phyloP scores from a whole-genome alignment of 1,140 invertebrate genomes.

The Brachionus paranguensis region DNA sequence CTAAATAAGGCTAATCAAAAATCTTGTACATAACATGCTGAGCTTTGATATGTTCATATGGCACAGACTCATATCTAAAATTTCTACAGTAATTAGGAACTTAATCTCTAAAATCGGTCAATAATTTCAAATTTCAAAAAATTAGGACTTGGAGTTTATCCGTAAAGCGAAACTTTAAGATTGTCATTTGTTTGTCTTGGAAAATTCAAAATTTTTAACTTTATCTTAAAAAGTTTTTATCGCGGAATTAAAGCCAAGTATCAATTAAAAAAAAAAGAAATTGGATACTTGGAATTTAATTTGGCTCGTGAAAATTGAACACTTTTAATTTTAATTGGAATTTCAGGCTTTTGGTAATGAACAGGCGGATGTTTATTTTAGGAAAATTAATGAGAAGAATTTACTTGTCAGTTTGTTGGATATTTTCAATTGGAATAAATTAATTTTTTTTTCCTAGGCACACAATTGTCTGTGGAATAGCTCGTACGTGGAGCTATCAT shows the following conservation, averaged over 20 bases:
- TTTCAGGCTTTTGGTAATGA: neutral
- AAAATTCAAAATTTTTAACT: neutral
- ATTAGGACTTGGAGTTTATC: neutral
- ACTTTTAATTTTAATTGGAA: neutral
- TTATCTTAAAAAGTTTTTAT: neutral
- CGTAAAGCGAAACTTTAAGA: neutral
- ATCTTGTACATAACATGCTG: neutral
- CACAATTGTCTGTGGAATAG: neutral
- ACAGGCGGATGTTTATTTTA: neutral
- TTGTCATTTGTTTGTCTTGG: neutral
- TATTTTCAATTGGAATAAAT: neutral
- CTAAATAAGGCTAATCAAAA: neutral
- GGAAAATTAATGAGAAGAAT: neutral
- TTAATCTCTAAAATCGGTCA: constrained; percentile 28
- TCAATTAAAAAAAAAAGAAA: neutral
- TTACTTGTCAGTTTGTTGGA: neutral
- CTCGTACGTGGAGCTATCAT: neutral
- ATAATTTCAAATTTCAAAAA: constrained; percentile 28
- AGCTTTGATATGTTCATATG: neutral
- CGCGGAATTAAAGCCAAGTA: neutral
- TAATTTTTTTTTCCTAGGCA: neutral
- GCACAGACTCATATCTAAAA: neutral
- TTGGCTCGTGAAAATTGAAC: neutral
- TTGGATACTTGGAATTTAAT: neutral
- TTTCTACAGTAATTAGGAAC: neutral